A percentile compares a stretch with the other conserved stretches of the same genome.
Conservation (phyloP, 2,888 invertebrate genomes). For the Corythucha ciliata region DNA sequence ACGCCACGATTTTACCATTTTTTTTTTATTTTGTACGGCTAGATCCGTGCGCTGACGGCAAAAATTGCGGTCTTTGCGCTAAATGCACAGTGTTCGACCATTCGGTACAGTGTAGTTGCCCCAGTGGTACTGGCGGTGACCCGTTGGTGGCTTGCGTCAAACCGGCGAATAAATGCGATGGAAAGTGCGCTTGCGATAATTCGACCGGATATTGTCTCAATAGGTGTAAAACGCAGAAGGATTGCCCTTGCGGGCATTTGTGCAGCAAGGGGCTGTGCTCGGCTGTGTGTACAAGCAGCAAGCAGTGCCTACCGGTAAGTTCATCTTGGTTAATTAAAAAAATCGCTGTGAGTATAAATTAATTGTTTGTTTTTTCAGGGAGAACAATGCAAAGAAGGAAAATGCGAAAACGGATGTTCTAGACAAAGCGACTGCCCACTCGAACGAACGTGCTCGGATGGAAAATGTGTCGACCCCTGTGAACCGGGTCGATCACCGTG, state of each 20-base stretch:
- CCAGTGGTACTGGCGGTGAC: conserved; percentile 69
- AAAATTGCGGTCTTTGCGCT: conserved; percentile 74
- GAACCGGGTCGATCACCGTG: conserved; percentile 55
- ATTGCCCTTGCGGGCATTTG: conserved; percentile 74
- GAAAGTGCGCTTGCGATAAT: conserved; percentile 69
- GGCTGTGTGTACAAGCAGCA: conserved; percentile 38
- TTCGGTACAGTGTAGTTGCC: conserved; percentile 76
- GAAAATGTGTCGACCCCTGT: conserved; percentile 59
- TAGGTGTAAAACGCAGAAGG: conserved; percentile 53
- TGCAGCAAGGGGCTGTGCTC: conserved; percentile 47
- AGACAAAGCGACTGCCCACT: conserved; percentile 68
- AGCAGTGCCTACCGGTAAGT: conserved; percentile 50
- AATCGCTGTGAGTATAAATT: conserved; percentile 1
- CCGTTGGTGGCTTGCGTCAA: conserved; percentile 67
- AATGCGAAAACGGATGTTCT: conserved; percentile 71
- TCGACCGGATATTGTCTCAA: conserved; percentile 63
- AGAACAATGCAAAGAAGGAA: conserved; percentile 62
- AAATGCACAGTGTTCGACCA: conserved; percentile 74
- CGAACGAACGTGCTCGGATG: conserved; percentile 59
- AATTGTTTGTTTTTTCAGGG: conserved; percentile 46
- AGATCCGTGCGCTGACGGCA: conserved; percentile 68
- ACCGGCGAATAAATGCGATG: conserved; percentile 62
- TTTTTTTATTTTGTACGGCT: conserved; percentile 35
- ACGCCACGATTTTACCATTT: neutral
- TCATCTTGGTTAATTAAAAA: neutral